Percentiles rank a stretch among this genome's conserved stretches.
Conservation (phyloP, 92 coral and sea anemone species). For the Zoanthus sociatus region DNA sequence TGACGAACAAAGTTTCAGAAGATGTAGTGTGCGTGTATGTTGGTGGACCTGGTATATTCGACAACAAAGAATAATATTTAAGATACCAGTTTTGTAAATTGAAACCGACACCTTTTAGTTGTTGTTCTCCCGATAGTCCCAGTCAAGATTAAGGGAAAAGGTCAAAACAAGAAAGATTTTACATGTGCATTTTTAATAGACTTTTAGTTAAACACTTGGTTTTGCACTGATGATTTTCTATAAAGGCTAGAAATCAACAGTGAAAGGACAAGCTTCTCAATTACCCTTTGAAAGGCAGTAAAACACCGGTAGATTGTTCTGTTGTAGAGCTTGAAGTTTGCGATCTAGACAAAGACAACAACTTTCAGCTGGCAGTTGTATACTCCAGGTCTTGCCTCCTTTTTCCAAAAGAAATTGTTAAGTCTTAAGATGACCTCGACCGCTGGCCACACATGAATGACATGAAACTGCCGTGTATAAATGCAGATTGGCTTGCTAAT, state of each 20-base stretch:
- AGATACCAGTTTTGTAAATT: slow-evolving; percentile 42
- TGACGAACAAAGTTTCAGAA: too few species aligned
- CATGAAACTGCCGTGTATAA: too few species aligned
- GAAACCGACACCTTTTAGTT: slow-evolving; percentile 7
- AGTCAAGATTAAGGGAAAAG: slow-evolving; percentile 23
- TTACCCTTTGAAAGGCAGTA: slow-evolving; percentile 30
- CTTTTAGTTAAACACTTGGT: slow-evolving; percentile 55
- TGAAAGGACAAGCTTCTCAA: slow-evolving; percentile 41
- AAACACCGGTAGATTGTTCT: slow-evolving; percentile 34
- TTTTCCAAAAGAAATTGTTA: too few species aligned
- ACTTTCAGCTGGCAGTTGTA: too few species aligned
- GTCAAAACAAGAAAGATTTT: slow-evolving; percentile 5
- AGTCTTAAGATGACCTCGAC: too few species aligned
- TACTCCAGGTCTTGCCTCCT: too few species aligned
- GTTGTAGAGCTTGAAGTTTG: too few species aligned
- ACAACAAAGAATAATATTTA: not conserved
- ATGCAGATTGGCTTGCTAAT: not conserved
- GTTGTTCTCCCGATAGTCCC: not conserved
- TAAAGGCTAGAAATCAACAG: slow-evolving; percentile 30
- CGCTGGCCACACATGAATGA: too few species aligned
- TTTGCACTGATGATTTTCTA: slow-evolving; percentile 51
- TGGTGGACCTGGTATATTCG: not conserved
- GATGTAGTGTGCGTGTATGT: too few species aligned
- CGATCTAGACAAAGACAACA: too few species aligned
- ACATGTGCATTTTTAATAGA: slow-evolving; percentile 57